Percentiles rank a stretch among this genome's conserved stretches.
Conservation (phyloP, 1,140 invertebrate genomes). For the Goniozus legneri region DNA sequence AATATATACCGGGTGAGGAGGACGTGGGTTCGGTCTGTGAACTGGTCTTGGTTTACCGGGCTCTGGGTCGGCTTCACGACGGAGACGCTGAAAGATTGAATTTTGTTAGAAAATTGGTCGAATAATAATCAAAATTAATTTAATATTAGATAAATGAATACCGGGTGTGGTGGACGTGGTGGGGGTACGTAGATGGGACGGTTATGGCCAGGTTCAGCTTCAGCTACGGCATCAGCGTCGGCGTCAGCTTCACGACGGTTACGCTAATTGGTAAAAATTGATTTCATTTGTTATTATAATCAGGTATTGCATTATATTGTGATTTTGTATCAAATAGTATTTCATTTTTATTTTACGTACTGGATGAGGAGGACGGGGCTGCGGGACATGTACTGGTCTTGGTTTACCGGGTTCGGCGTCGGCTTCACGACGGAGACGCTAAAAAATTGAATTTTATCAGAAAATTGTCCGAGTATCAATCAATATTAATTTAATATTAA, state of each 20-base stretch:
- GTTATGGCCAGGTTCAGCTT: slow-evolving; percentile 1
- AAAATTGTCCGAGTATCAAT: too few relatives aligned
- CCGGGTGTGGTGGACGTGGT: slow-evolving; percentile 8
- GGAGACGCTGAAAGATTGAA: background rate
- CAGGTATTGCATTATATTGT: background rate
- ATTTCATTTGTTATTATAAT: too few relatives aligned
- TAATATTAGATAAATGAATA: slow-evolving; percentile 1
- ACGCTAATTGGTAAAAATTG: slow-evolving; percentile 5
- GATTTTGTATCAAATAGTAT: background rate
- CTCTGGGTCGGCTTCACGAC: slow-evolving; percentile 7
- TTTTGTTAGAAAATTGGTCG: background rate
- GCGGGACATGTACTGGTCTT: background rate
- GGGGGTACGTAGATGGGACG: slow-evolving; percentile 6
- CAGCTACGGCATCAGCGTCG: too few relatives aligned
- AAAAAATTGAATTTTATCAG: background rate
- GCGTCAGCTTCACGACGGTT: background rate
- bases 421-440: slow-evolving; percentile 10
- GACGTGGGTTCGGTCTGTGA: background rate
- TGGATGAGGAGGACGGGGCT: slow-evolving; percentile 2
- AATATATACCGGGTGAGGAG: background rate
- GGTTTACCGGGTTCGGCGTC: background rate
- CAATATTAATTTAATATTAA: background rate
- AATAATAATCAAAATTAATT: background rate
- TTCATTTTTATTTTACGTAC: slow-evolving; percentile 4
- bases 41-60: background rate